Percentiles rank a stretch among this genome's conserved stretches.
These are phyloP conservation scores for Ips nitidus DNA, from an alignment of 1,140 invertebrate genomes.

Conservation along the genomic window DNA sequence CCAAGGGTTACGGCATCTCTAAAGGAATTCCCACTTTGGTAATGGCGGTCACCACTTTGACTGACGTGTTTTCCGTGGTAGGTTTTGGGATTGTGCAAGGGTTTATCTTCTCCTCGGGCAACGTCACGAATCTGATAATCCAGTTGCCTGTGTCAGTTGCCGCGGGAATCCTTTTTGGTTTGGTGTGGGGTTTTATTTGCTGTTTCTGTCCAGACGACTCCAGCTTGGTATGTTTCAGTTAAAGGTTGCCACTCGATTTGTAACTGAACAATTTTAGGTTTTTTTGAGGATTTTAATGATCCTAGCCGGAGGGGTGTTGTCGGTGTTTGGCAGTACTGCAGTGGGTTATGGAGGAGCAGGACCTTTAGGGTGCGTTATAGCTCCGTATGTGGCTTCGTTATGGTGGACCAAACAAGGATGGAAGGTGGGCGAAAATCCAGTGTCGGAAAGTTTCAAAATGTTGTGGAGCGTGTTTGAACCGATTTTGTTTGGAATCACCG, in stretches of 20 bases:
- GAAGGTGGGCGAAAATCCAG: conserved; percentile 81
- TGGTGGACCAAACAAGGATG: conserved; percentile 77
- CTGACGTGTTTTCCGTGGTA: conserved; percentile 20
- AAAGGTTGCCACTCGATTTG: too few relatives aligned
- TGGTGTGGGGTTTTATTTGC: conserved; percentile 19
- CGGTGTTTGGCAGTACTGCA: conserved; percentile 79
- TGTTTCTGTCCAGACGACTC: conserved; percentile 13
- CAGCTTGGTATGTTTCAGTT: not conserved
- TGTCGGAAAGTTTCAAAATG: conserved; percentile 81
- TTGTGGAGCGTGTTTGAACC: conserved; percentile 95
- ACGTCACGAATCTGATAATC: conserved; percentile 11
- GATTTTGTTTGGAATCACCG: conserved; percentile 88
- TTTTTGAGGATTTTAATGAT: conserved; percentile 74
- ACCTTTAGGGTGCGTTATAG: conserved; percentile 70
- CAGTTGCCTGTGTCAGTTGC: conserved; percentile 14
- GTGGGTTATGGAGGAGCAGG: conserved; percentile 81
- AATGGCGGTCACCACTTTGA: conserved; percentile 17
- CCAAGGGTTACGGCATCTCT: conserved; percentile 14
- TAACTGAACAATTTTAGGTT: conserved; percentile 49
- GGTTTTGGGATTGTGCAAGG: conserved; percentile 18
- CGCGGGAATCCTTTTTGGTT: conserved; percentile 12
- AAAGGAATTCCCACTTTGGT: conserved; percentile 20
- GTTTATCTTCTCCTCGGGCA: conserved; percentile 15
- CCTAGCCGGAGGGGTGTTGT: conserved; percentile 73
- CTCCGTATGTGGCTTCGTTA: conserved; percentile 78